Base-by-base conservation (phyloP, 2,888 invertebrate species). In the Eustalomyia histrio region DNA sequence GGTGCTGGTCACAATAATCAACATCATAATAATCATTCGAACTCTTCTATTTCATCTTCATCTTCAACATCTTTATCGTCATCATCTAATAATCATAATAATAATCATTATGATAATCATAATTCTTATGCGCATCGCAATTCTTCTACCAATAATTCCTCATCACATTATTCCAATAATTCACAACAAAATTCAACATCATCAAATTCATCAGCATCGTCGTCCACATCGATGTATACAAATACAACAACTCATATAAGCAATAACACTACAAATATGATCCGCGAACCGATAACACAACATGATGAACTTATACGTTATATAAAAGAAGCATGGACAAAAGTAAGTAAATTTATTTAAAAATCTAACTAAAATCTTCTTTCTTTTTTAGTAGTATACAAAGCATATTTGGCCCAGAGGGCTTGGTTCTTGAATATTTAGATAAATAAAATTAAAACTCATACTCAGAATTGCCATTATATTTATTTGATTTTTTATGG, bases 301-400 rank as follows among this genome's bases (percentile, higher is more conserved):
- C 95, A 96, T 85, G 95, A 95, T 87, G 95, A 95, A 89, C 91
- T 96, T 86, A 95, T 96, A 84, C 94, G 94, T 87, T 96, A 95
- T 87, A 95, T 96, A 84, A 94, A 93, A 88, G 95, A 95, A 85
- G 95, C 94, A 75, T 95, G 95, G 95, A 93, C 92, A 89, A 94
- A 94, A 92, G 94, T 94, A 82, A 87, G 86, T 83, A 47, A 8
- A 35, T 21, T 21, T 29, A 29, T 29, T 29, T 29, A 29, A 29
- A 29, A 29, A 6, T 29, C 6, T 29, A 29, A 29, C 29, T 29
- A 29, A 29, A 29, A 29, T 2, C 24, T 24, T 24, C 3, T 24
- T 24, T 2, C n/a, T n/a, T n/a, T n/a, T n/a, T n/a, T n/a, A n/a
- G n/a, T n/a, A n/a, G n/a, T n/a, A n/a, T n/a, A n/a, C n/a, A n/a